phyloP scores from a whole-genome alignment of 1,140 invertebrate species.

The Cylas formicarius region DNA sequence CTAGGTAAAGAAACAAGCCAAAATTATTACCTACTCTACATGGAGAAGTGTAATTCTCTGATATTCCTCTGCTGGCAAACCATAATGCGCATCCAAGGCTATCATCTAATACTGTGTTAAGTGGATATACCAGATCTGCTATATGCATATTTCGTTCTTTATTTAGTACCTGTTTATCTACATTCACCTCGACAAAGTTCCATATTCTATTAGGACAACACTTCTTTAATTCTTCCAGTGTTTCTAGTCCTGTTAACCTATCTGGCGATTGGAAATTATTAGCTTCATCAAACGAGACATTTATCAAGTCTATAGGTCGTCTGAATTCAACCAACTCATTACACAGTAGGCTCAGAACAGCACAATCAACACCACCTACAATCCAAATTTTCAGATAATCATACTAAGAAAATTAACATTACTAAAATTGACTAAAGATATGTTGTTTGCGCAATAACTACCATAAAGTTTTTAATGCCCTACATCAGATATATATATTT shows the following conservation, averaged over 20 bases:
- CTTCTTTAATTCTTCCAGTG: constrained; percentile 62
- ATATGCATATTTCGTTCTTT: constrained; percentile 51
- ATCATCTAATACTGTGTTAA: constrained; percentile 88
- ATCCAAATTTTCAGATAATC: neutral
- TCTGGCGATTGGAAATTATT: constrained; percentile 67
- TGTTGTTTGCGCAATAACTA: too few relatives aligned
- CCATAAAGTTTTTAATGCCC: too few relatives aligned
- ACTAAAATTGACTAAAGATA: too few relatives aligned
- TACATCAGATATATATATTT: too few relatives aligned
- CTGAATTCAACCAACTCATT: constrained; percentile 60
- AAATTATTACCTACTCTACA: constrained; percentile 54
- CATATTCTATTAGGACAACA: constrained; percentile 59
- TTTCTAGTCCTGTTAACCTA: constrained; percentile 59
- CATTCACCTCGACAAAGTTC: constrained; percentile 62
- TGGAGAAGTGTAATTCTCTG: constrained; percentile 50
- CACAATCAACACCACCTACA: constrained; percentile 76
- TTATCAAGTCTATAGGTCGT: constrained; percentile 87
- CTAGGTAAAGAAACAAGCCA: too few relatives aligned
- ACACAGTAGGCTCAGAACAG: constrained; percentile 74
- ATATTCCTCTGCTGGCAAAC: constrained; percentile 78
- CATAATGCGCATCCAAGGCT: constrained; percentile 89
- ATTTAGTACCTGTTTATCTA: constrained; percentile 62
- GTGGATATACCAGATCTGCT: constrained; percentile 72
- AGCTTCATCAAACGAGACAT: constrained; percentile 84
- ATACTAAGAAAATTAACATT: too few relatives aligned